Conservation (phyloP, 1,140 invertebrate genomes). For the Meteorus sp. region DNA sequence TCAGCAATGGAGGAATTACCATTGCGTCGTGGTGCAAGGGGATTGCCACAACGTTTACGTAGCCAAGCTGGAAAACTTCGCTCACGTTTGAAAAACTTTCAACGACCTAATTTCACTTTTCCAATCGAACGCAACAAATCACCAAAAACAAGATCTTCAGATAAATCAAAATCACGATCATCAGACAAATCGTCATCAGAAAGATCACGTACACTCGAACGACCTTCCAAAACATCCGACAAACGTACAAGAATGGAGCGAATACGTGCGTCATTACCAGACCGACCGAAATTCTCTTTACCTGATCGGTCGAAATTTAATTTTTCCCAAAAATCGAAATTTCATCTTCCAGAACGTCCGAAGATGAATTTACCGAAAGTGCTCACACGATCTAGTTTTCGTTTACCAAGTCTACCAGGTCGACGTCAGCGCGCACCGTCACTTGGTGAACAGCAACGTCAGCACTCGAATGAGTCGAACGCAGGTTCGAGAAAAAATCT, state of each 20-base stretch:
- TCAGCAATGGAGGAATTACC: constrained; percentile 67
- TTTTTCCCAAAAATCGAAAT: constrained; percentile 64
- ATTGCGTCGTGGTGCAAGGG: constrained; percentile 56
- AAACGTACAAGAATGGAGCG: constrained; percentile 48
- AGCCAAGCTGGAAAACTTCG: constrained; percentile 52
- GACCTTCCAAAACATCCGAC: constrained; percentile 25
- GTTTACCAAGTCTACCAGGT: constrained; percentile 30
- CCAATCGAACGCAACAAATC: constrained; percentile 38
- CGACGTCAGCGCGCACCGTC: constrained; percentile 41
- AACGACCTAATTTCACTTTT: constrained; percentile 46
- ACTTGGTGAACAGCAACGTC: constrained; percentile 43
- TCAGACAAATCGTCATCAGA: constrained; percentile 20
- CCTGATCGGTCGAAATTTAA: constrained; percentile 65
- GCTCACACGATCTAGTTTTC: no score
- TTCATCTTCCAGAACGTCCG: constrained; percentile 38
- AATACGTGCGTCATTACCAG: constrained; percentile 57
- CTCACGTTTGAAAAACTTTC: constrained; percentile 48
- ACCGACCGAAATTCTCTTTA: constrained; percentile 60
- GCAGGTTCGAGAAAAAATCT: constrained; percentile 60
- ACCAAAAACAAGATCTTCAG: constrained; percentile 35
- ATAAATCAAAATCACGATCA: constrained; percentile 30
- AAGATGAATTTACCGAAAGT: no score
- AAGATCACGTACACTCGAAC: constrained; percentile 1
- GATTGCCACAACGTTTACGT: constrained; percentile 50
- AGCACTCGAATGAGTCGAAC: constrained; percentile 56